phyloP scores from a whole-genome alignment of 2,888 invertebrate genomes.

The Caenorhabditis doughertyi region DNA sequence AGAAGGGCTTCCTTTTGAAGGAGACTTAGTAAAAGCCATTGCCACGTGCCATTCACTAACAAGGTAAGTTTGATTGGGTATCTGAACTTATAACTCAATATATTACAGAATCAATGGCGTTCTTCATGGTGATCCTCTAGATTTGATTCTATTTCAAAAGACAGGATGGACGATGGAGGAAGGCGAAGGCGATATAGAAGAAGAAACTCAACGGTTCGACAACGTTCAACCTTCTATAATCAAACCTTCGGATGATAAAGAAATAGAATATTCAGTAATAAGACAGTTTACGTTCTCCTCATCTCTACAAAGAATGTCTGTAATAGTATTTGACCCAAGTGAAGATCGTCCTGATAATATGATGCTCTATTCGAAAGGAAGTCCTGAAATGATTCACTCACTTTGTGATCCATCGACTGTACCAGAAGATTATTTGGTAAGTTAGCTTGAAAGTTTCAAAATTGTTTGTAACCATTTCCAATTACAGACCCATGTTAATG shows the following conservation, averaged over 20 bases:
- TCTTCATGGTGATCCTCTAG: conserved; percentile 82
- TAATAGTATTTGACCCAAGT: conserved; percentile 83
- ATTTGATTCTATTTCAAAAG: conserved; percentile 85
- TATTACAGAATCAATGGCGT: conserved; percentile 89
- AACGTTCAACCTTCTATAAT: conserved; percentile 66
- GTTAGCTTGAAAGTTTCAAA: neutral
- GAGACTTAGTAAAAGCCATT: conserved; percentile 76
- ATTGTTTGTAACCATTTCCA: neutral
- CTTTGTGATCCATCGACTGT: conserved; percentile 85
- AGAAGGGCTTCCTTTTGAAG: conserved; percentile 73
- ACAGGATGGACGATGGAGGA: conserved; percentile 83
- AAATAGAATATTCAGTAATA: conserved; percentile 84
- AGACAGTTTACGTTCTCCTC: conserved; percentile 84
- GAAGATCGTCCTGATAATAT: conserved; percentile 78
- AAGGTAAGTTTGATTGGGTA: conserved; percentile 53
- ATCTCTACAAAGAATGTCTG: conserved; percentile 85
- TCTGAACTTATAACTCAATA: neutral
- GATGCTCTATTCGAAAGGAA: conserved; percentile 84
- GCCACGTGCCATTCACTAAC: conserved; percentile 81
- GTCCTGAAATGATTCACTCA: conserved; percentile 82
- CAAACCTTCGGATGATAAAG: conserved; percentile 47
- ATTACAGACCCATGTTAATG: conserved; percentile 81
- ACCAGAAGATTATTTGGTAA: conserved; percentile 84
- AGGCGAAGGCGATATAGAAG: conserved; percentile 52
- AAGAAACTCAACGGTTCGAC: conserved; percentile 68